These are phyloP conservation scores for Glareola pratincola DNA, from an alignment of 2,113 vertebrate genomes.

Conservation along the genomic window DNA sequence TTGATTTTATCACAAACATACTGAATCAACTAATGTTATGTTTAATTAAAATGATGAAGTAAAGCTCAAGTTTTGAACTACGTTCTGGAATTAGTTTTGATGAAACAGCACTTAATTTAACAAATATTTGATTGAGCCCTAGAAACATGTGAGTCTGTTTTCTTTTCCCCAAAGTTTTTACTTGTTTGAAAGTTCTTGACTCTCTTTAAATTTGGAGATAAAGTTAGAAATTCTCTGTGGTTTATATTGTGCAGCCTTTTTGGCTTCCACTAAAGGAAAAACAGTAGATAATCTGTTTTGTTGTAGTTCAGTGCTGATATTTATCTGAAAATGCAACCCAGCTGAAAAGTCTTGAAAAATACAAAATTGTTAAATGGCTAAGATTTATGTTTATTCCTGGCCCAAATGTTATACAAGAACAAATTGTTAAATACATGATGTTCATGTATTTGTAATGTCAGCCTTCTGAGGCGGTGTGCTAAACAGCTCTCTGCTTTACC, in stretches of 20 bases:
- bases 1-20: slow-evolving; percentile 19
- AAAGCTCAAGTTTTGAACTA: slow-evolving; percentile 35
- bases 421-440: slow-evolving; percentile 52
- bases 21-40: slow-evolving; percentile 53
- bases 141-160: slow-evolving; percentile 49
- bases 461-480: slow-evolving; percentile 24
- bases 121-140: neutral
- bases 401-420: slow-evolving; percentile 23
- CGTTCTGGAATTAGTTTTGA: slow-evolving; percentile 19
- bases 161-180: slow-evolving; percentile 48
- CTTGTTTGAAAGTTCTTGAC: slow-evolving; percentile 51
- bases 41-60: slow-evolving; percentile 50
- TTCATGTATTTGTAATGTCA: slow-evolving; percentile 41
- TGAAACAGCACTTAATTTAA: neutral
- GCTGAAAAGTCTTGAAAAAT: slow-evolving; percentile 33
- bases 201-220: slow-evolving; percentile 64
- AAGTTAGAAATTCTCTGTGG: slow-evolving; percentile 65
- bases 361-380: slow-evolving; percentile 49
- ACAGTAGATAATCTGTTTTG: slow-evolving; percentile 61
- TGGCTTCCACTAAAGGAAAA: slow-evolving; percentile 60
- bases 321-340: slow-evolving; percentile 63
- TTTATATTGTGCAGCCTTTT: slow-evolving; percentile 61
- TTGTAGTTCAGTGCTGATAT: slow-evolving; percentile 56
- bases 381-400: slow-evolving; percentile 40
- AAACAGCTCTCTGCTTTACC: neutral